A percentile compares a stretch with the other conserved stretches of the same genome.
Conservation (phyloP, 2,113 vertebrate genomes). For the Xyliphius kryptos region DNA sequence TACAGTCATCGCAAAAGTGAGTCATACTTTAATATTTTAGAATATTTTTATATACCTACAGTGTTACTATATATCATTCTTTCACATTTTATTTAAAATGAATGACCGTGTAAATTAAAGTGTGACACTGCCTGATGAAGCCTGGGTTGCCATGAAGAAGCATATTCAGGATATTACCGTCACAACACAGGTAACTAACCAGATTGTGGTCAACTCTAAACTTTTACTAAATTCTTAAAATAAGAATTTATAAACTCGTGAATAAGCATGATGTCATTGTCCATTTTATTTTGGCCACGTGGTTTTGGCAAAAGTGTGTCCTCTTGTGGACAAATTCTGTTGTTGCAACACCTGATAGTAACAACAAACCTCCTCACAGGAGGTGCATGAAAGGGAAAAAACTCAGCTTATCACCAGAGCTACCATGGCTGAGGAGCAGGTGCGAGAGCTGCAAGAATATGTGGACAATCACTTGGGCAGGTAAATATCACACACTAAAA, state of each 20-base stretch:
- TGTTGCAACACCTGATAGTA: too few relatives aligned
- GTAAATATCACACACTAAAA: conserved; percentile 55
- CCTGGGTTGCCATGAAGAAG: conserved; percentile 66
- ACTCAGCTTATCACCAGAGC: conserved; percentile 70
- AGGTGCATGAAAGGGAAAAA: conserved; percentile 67
- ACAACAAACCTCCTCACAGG: too few relatives aligned
- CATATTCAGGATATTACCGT: conserved; percentile 69
- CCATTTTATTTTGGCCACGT: too few relatives aligned
- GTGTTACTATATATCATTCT: not conserved
- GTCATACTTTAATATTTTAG: not conserved
- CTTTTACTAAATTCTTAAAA: not conserved
- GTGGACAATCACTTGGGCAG: conserved; percentile 78
- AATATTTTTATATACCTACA: too few relatives aligned
- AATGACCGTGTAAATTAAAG: conserved; percentile 27
- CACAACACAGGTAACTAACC: conserved; percentile 67
- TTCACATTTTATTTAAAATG: not conserved
- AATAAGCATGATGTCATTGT: too few relatives aligned
- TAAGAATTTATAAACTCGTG: too few relatives aligned
- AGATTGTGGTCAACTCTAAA: not conserved
- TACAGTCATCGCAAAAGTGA: conserved; percentile 32
- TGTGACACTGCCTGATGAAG: conserved; percentile 45
- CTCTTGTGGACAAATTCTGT: too few relatives aligned
- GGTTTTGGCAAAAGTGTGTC: too few relatives aligned
- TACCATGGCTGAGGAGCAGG: conserved; percentile 72
- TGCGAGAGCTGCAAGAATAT: conserved; percentile 77